Evolutionary conservation across 1,140 invertebrate species (phyloP).

Genomic region (Drosophila biarmipes): DNA sequence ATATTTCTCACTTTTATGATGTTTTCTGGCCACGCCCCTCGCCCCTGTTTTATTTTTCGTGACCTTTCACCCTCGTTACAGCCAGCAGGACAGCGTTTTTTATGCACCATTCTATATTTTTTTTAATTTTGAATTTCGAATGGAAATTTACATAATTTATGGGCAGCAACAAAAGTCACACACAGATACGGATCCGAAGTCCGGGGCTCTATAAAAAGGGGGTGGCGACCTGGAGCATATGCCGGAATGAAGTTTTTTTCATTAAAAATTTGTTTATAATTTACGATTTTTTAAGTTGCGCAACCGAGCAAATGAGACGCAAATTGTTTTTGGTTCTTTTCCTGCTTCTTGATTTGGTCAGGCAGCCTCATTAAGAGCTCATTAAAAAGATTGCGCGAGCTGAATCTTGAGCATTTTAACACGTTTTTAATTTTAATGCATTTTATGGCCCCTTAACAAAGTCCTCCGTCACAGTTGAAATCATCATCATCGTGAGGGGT

Average conservation of each 20-base stretch:
- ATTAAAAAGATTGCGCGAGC: constrained; percentile 68
- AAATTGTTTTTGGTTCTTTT: constrained; percentile 54
- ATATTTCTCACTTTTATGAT: constrained; percentile 72
- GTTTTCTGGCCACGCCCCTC: constrained; percentile 56
- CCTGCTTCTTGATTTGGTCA: constrained; percentile 44
- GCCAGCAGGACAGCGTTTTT: constrained; percentile 43
- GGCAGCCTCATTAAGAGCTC: constrained; percentile 67
- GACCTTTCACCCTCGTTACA: constrained; percentile 78
- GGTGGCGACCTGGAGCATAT: constrained; percentile 56
- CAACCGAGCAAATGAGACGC: constrained; percentile 57
- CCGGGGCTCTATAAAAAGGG: neutral
- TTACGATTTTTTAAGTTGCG: constrained; percentile 67
- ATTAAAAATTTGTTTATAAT: constrained; percentile 73
- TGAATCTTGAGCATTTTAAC: constrained; percentile 72
- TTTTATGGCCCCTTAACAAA: constrained; percentile 72
- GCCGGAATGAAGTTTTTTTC: constrained; percentile 53
- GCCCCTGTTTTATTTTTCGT: constrained; percentile 31
- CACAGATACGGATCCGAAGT: constrained; percentile 40
- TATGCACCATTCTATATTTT: constrained; percentile 36
- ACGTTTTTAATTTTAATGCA: constrained; percentile 84
- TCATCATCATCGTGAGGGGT: neutral
- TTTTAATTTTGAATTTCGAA: constrained; percentile 66
- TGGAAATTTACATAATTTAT: constrained; percentile 79
- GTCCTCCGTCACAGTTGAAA: constrained; percentile 30
- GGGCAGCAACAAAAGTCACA: constrained; percentile 77